Base-by-base conservation (phyloP, 30 jellyfish, hydroid and myxozoan genomes). In the Cassiopea andromeda region DNA sequence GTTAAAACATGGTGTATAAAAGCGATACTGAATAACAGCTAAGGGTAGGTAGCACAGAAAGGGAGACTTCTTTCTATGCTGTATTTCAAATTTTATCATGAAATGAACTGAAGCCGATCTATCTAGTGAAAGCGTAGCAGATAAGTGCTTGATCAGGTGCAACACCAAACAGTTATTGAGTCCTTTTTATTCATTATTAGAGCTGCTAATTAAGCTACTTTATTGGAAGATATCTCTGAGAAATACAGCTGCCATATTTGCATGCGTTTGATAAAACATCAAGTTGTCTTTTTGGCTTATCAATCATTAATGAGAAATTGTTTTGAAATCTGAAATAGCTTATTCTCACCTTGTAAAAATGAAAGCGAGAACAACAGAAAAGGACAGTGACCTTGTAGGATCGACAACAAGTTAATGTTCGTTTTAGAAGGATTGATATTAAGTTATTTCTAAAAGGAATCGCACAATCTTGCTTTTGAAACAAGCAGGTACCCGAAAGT, bases 221-320 rank as follows among this genome's bases (percentile, higher is more conserved):
- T 3, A 9, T 2, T 5, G 64, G 9, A 3, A 70, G 49, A 70
- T 3, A 1, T 19, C 17, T 4, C 79, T 70, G 48, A 3, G 50
- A 70, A 70, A 1, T 43, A 3, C 57, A 70, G 4, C 49, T 70
- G 79, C 79, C 57, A 19, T 18, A 7, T 1, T 5, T 43, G 79
- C 57, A 9, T 43, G 57, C 45, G 89, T 44, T 75, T 15, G 7
- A 66, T 60, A 49, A 69, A 86, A 60, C 85, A 80, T 80, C 85
- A 86, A 86, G 89, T 64, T 66, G 93, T 85, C 93, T 86, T 76
- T 85, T 86, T 86, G 79, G 77, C 89, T 77, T 18, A 86, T 86
- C 70, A 86, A 86, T 86, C 77, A 27, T 86, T 86, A 64, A 86
- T 86, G 88, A 73, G 93, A 3, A 45, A 69, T 86, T 86, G 89